Conservation (phyloP, 1,140 invertebrate species). For the Philopotamus ludificatus region DNA sequence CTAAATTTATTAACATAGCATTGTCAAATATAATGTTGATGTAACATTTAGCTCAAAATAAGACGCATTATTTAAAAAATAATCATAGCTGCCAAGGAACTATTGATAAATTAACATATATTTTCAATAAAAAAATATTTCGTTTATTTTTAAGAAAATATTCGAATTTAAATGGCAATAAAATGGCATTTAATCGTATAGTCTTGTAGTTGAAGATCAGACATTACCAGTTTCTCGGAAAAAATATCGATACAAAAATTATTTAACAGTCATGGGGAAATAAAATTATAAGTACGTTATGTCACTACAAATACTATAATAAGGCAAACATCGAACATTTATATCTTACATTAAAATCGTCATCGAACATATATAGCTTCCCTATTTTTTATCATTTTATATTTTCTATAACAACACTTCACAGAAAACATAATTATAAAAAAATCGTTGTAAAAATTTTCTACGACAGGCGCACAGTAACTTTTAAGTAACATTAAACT, state of each 20-base stretch:
- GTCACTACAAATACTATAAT: too few relatives aligned
- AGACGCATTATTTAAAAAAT: too few relatives aligned
- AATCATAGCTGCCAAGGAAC: not conserved
- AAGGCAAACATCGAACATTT: not conserved
- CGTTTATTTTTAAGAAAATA: constrained; percentile 4
- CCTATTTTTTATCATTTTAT: not conserved
- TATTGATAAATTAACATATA: constrained; percentile 12
- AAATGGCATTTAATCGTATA: constrained; percentile 19
- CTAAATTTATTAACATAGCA: too few relatives aligned
- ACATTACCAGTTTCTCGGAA: too few relatives aligned
- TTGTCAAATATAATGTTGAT: too few relatives aligned
- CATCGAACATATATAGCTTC: not conserved
- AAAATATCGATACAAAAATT: too few relatives aligned
- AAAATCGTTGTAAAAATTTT: not conserved
- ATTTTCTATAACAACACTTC: not conserved
- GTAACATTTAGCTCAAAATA: too few relatives aligned
- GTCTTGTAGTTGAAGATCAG: too few relatives aligned
- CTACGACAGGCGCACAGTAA: not conserved
- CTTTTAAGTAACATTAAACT: not conserved
- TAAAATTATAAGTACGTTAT: too few relatives aligned
- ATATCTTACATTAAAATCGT: not conserved
- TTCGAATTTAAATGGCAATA: constrained; percentile 24
- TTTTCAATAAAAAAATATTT: constrained; percentile 8
- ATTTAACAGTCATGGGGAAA: too few relatives aligned
- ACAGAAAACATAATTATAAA: not conserved